phyloP scores from a whole-genome alignment of 2,888 invertebrate genomes.

The Lycocerus yunnanus region DNA sequence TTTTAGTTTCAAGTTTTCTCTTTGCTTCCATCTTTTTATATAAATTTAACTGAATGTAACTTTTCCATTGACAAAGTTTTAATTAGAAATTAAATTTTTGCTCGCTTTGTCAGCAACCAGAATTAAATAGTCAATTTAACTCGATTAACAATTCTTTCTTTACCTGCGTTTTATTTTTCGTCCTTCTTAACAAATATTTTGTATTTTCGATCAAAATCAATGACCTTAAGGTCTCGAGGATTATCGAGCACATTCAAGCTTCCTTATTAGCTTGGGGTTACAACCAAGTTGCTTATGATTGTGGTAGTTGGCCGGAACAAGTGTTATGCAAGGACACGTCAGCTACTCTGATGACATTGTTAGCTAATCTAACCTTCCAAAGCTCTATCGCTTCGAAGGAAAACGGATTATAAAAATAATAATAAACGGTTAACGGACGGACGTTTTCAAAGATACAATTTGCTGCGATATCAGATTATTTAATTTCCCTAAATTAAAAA shows the following conservation, averaged over 20 bases:
- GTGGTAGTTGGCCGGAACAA: background rate
- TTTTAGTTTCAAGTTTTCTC: background rate
- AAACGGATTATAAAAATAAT: background rate
- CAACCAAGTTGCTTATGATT: background rate
- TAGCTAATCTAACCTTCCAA: background rate
- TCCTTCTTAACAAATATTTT: background rate
- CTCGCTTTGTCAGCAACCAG: background rate
- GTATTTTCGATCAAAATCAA: background rate
- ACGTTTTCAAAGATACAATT: background rate
- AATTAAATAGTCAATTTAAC: background rate
- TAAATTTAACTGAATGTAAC: background rate
- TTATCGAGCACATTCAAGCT: background rate
- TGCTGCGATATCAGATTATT: background rate
- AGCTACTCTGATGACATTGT: background rate
- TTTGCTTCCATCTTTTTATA: background rate
- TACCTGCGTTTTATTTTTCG: background rate
- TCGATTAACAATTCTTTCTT: background rate
- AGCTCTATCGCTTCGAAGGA: background rate
- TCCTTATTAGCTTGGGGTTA: background rate
- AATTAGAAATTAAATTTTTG: conserved; percentile 7
- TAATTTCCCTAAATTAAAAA: background rate
- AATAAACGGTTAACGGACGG: background rate
- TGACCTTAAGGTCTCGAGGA: background rate
- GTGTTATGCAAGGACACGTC: background rate
- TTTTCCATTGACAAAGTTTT: conserved; percentile 4